Evolutionary conservation across 2,113 vertebrate genomes (phyloP).

Genomic region (Archocentrus centrarchus): DNA sequence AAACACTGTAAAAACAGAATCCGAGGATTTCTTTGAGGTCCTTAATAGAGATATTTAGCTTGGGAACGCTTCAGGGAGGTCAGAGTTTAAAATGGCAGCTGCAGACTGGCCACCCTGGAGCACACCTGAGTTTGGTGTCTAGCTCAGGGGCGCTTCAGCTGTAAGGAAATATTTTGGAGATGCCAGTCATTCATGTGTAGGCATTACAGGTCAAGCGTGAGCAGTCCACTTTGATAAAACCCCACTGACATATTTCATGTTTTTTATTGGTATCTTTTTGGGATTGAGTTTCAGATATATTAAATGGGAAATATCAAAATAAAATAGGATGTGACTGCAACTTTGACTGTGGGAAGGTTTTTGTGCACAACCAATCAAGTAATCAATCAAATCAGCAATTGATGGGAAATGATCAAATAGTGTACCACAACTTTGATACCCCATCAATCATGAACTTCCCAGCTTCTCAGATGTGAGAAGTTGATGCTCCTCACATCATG

Average conservation of each 20-base stretch:
- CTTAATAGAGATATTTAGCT: neutral
- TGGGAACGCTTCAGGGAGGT: neutral
- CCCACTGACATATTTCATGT: neutral
- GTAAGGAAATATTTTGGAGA: neutral
- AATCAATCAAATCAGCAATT: too few relatives aligned
- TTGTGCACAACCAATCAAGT: neutral
- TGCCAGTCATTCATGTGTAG: neutral
- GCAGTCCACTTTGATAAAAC: neutral
- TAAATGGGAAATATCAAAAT: neutral
- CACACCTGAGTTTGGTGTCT: neutral
- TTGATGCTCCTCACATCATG: neutral
- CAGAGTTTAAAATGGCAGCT: neutral
- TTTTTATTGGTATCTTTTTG: accelerated
- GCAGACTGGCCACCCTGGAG: neutral
- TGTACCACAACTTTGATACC: too few relatives aligned
- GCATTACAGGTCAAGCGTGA: neutral
- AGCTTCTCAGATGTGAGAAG: neutral
- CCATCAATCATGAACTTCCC: neutral
- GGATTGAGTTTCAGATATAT: neutral
- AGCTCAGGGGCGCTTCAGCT: constrained; percentile 1
- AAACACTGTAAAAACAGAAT: constrained; percentile 1
- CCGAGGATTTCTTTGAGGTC: neutral
- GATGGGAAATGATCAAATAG: too few relatives aligned
- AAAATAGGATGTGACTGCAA: too few relatives aligned
- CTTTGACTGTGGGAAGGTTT: neutral